Evolutionary conservation across 2,797 vertebrate species (phyloP), one percentile per base, ranked within the genome.

Genomic region (Etheostoma nigrum): DNA sequence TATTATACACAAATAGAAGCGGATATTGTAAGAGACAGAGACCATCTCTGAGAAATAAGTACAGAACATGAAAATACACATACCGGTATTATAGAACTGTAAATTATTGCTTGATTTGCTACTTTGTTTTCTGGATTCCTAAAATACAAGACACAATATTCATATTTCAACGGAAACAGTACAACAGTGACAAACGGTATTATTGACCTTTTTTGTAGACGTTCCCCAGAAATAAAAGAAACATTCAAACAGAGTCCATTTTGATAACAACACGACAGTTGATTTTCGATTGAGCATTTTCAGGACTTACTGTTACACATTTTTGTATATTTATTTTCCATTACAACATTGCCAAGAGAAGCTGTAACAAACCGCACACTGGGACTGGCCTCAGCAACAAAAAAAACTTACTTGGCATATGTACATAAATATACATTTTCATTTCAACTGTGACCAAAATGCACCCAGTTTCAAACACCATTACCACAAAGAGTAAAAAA

Each of bases 51-150:
- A 91, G 88, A 94, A 92, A 95, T 91, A 86, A 93, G 89, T 92
- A 93, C 90, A 92, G 91, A 94, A 91, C 92, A 92, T 89, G 93
- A 87, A 92, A 92, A 91, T 92, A 94, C 94, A 94, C 85, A 92
- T 90, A 93, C 86, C 78, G 82, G 88, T 91, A 90, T 91, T 81
- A 92, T 88, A 93, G 85, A 94, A 93, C 90, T 92, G 87, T 90
- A 93, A 95, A 95, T 96, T 96, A 96, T 95, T 96, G 95, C 95
- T 96, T 93, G 74, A 88, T 93, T 91, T 95, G 95, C 95, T 95
- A 96, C 93, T 86, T 93, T 92, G 88, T 94, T 95, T 91, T 94
- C 90, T 90, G 88, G 76, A 90, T 92, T 94, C 85, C 92, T 94
- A 95, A 92, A 72, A 85, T 93, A 95, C 94, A 85, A 95, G 94